These are phyloP conservation scores for Ypsolopha scabrella DNA, from an alignment of 2,888 invertebrate species.

Conservation along the genomic window DNA sequence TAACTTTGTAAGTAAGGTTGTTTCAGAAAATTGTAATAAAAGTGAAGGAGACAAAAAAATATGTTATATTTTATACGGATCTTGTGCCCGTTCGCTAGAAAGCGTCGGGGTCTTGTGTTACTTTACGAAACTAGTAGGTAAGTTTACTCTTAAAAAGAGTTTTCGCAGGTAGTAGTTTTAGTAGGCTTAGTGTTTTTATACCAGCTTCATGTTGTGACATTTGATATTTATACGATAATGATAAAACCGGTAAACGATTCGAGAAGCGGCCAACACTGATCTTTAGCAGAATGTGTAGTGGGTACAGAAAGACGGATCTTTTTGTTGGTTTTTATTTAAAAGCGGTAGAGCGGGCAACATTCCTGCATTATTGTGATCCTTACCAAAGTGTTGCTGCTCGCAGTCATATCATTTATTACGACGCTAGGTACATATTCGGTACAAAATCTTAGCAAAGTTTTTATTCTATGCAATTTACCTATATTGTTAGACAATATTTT, in stretches of 20 bases:
- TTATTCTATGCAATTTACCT: slow-evolving; percentile 46
- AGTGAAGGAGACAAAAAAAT: slow-evolving; percentile 46
- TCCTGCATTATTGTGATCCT: slow-evolving; percentile 42
- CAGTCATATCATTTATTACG: slow-evolving; percentile 65
- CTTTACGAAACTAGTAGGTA: slow-evolving; percentile 61
- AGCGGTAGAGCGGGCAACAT: slow-evolving; percentile 37
- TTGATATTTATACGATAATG: slow-evolving; percentile 59
- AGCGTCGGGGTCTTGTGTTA: slow-evolving; percentile 42
- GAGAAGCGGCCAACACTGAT: slow-evolving; percentile 49
- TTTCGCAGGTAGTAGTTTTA: slow-evolving; percentile 68
- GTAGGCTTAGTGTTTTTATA: slow-evolving; percentile 72
- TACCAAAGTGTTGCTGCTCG: slow-evolving; percentile 66
- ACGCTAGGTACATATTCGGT: slow-evolving; percentile 62
- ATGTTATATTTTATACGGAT: slow-evolving; percentile 65
- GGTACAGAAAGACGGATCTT: slow-evolving; percentile 27
- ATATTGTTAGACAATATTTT: slow-evolving; percentile 62
- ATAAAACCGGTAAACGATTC: slow-evolving; percentile 45
- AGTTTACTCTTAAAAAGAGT: slow-evolving; percentile 69
- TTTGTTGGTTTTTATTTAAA: slow-evolving; percentile 35
- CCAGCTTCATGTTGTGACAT: slow-evolving; percentile 71
- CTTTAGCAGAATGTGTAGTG: slow-evolving; percentile 64
- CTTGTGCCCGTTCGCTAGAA: slow-evolving; percentile 25
- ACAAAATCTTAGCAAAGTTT: slow-evolving; percentile 61
- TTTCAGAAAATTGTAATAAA: slow-evolving; percentile 70
- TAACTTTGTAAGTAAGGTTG: slow-evolving; percentile 35